Conservation (phyloP, 2,113 vertebrate genomes). For the Alligator mississippiensis region DNA sequence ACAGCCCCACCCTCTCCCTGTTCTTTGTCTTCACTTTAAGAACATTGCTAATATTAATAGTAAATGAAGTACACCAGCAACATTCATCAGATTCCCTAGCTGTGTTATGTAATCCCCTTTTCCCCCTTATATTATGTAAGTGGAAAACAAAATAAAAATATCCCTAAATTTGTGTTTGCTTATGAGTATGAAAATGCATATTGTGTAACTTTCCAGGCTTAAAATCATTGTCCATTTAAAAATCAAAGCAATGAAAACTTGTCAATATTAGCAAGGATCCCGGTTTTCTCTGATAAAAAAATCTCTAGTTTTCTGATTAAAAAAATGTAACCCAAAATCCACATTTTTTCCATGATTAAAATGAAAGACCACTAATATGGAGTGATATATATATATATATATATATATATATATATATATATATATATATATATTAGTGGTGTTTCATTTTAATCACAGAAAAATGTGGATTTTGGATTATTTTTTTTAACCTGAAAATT, state of each 20-base stretch:
- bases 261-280: neutral
- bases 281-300: too few species aligned
- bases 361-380: too few species aligned
- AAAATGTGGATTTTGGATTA: too few species aligned
- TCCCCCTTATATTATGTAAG: slow-evolving; percentile 3
- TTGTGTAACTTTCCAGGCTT: neutral
- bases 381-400: too few species aligned
- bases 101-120: neutral
- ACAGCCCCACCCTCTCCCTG: neutral
- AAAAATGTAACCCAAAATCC: too few species aligned
- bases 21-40: slow-evolving; percentile 26
- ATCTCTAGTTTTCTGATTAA: too few species aligned
- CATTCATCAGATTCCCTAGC: neutral
- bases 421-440: too few species aligned
- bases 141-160: slow-evolving; percentile 16
- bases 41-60: neutral
- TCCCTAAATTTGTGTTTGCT: slow-evolving; percentile 19
- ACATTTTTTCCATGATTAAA: too few species aligned
- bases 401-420: too few species aligned
- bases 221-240: neutral
- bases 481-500: too few species aligned
- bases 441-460: too few species aligned
- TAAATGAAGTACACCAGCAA: neutral
- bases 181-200: neutral
- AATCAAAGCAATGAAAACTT: neutral